Conservation (phyloP, 2,888 invertebrate genomes). For the Nymphalis polychloros region DNA sequence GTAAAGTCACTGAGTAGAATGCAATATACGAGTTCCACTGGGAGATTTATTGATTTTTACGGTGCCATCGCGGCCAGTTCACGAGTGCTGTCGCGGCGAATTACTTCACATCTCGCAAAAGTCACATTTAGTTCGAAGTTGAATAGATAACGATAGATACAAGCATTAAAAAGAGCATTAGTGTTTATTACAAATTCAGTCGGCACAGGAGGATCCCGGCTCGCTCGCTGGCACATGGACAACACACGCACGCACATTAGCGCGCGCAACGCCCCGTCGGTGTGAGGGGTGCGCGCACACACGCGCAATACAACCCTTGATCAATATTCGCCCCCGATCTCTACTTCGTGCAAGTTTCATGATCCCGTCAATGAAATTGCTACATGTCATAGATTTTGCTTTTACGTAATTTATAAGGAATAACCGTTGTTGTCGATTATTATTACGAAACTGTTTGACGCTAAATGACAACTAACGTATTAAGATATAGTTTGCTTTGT, state of each 20-base stretch:
- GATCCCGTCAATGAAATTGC: slow-evolving; percentile 55
- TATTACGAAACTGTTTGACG: slow-evolving; percentile 1
- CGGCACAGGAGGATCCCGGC: slow-evolving; percentile 50
- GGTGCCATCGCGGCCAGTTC: slow-evolving; percentile 50
- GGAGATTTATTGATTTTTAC: slow-evolving; percentile 72
- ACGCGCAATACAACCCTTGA: slow-evolving; percentile 63
- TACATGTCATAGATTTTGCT: slow-evolving; percentile 34
- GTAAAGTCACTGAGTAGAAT: slow-evolving; percentile 47
- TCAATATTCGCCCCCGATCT: slow-evolving; percentile 72
- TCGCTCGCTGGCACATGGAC: slow-evolving; percentile 55
- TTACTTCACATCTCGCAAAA: slow-evolving; percentile 46
- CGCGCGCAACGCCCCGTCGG: slow-evolving; percentile 46
- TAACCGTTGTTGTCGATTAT: slow-evolving; percentile 1
- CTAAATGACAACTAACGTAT: not conserved
- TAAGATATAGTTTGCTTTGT: not conserved
- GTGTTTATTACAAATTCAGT: slow-evolving; percentile 50
- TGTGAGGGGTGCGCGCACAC: slow-evolving; percentile 54
- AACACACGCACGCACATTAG: slow-evolving; percentile 50
- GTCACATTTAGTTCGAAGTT: slow-evolving; percentile 35
- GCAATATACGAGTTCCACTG: slow-evolving; percentile 58
- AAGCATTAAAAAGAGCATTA: slow-evolving; percentile 48
- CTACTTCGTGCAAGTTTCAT: slow-evolving; percentile 62
- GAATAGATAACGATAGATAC: slow-evolving; percentile 36
- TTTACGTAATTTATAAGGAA: slow-evolving; percentile 23
- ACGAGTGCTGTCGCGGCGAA: slow-evolving; percentile 43